Conservation (phyloP, 2,113 vertebrate genomes). For the Phrynocephalus versicolor region DNA sequence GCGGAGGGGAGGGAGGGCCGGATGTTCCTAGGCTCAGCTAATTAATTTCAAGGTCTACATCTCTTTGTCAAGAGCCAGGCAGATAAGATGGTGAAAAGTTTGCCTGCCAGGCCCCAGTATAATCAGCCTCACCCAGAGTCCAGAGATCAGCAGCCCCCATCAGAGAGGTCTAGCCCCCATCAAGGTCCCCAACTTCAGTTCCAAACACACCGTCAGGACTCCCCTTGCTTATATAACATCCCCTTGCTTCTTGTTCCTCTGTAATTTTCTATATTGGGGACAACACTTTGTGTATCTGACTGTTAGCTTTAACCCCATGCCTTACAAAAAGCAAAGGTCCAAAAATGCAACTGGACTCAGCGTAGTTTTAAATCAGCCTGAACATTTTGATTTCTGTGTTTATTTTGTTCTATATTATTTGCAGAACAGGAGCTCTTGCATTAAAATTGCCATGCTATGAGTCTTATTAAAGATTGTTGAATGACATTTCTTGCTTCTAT, state of each 20-base stretch:
- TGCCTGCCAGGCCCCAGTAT: no score
- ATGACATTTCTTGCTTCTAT: constrained; percentile 41
- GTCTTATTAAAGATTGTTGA: constrained; percentile 49
- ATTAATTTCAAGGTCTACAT: no score
- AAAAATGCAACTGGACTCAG: constrained; percentile 1
- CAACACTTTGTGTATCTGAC: not conserved
- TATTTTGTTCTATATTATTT: constrained; percentile 22
- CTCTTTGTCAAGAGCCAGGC: no score
- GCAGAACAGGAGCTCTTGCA: not conserved
- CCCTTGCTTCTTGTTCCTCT: not conserved
- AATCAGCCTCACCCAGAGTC: no score
- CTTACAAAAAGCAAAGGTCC: not conserved
- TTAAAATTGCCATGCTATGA: constrained; percentile 22
- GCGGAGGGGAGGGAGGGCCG: no score
- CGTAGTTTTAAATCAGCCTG: constrained; percentile 25
- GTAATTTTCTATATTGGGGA: not conserved
- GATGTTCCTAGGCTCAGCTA: no score
- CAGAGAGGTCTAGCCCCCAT: no score
- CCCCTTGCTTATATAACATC: no score
- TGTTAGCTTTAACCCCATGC: not conserved
- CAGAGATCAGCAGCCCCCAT: no score
- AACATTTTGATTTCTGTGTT: not conserved
- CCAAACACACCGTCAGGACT: no score
- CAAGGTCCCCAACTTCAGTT: no score
- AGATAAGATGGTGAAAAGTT: no score